Percentiles rank a stretch among this genome's conserved stretches.
These are phyloP conservation scores for Aleiodes sp. DNA, from an alignment of 1,140 invertebrate species.

Conservation along the genomic window DNA sequence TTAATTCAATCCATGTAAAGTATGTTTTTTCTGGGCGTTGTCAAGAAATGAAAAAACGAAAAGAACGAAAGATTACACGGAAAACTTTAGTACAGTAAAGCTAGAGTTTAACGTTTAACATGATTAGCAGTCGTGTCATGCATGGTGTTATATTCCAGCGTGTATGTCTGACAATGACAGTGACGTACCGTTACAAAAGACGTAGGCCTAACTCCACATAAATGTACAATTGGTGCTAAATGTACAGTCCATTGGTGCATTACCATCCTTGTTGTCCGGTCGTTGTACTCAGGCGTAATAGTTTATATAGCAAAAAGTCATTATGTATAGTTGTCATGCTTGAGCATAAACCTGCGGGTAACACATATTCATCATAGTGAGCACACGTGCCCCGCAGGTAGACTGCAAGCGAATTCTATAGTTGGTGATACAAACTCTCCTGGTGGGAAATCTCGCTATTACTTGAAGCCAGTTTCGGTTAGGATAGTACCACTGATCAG, in stretches of 20 bases:
- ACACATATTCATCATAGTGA: neutral
- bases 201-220: neutral
- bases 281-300: conserved; percentile 1
- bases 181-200: conserved; percentile 19
- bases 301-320: conserved; percentile 7
- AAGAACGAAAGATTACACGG: neutral
- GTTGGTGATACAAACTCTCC: neutral
- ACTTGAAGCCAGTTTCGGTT: neutral
- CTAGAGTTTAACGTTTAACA: neutral
- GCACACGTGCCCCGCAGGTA: conserved; percentile 16
- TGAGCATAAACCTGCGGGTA: neutral
- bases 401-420: neutral
- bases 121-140: conserved; percentile 4
- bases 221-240: conserved; percentile 1
- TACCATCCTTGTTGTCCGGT: neutral
- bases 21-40: neutral
- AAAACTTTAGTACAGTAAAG: neutral
- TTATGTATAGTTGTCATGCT: neutral
- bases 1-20: too few relatives aligned
- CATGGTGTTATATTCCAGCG: neutral
- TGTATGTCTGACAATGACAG: conserved; percentile 19
- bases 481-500: conserved; percentile 3
- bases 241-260: conserved; percentile 7
- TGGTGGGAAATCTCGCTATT: conserved; percentile 7
- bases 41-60: neutral